Conservation (phyloP, 2,888 invertebrate genomes). For the Pollenia labialis region DNA sequence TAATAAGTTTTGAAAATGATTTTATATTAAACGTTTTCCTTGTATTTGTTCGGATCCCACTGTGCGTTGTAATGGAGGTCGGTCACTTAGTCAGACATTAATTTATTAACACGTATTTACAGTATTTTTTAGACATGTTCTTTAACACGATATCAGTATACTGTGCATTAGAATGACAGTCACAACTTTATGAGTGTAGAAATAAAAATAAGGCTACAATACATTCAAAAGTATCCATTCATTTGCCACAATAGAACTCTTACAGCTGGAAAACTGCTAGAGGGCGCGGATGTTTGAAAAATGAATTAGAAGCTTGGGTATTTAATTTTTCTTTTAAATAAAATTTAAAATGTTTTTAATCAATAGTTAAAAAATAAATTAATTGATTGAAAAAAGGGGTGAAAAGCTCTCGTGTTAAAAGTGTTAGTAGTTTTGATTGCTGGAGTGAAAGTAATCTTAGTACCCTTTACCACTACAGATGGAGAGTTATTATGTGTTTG, state of each 20-base stretch:
- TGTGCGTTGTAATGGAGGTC: no score
- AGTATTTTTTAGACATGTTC: slow-evolving; percentile 19
- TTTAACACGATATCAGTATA: slow-evolving; percentile 6
- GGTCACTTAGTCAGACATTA: background rate
- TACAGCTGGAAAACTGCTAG: background rate
- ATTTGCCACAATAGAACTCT: slow-evolving; percentile 1
- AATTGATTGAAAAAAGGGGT: background rate
- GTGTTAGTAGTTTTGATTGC: background rate
- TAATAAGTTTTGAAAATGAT: no score
- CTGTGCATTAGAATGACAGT: background rate
- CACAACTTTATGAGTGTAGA: slow-evolving; percentile 32
- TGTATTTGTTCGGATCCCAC: no score
- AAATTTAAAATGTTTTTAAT: background rate
- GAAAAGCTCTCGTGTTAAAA: background rate
- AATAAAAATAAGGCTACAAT: background rate
- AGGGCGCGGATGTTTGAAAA: background rate
- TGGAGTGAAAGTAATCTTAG: no score
- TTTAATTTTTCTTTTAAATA: slow-evolving; percentile 8
- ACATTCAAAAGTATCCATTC: background rate
- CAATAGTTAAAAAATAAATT: background rate
- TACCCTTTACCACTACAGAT: no score
- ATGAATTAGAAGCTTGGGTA: background rate
- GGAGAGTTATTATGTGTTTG: no score
- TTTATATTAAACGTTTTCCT: no score
- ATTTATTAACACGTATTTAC: background rate